Evolutionary conservation across 2,113 vertebrate species (phyloP).

Genomic region (Motacilla tschutschensis): DNA sequence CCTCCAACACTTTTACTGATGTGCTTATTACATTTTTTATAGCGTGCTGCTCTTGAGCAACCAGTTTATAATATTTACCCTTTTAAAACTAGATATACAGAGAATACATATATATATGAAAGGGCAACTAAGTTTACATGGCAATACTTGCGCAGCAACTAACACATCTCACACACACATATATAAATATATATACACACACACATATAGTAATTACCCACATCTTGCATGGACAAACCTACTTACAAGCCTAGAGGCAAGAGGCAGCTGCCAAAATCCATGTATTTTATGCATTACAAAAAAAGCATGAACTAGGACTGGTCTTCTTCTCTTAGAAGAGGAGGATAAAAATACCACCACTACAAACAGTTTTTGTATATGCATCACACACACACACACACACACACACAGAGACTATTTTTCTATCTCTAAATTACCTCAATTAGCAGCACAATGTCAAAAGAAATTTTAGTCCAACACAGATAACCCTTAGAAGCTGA

Average conservation of each 20-base stretch:
- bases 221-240: neutral
- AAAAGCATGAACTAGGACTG: neutral
- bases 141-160: neutral
- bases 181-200: neutral
- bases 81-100: conserved; percentile 19
- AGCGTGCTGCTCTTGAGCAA: conserved; percentile 42
- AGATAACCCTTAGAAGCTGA: neutral
- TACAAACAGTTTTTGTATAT: conserved; percentile 4
- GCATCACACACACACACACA: neutral
- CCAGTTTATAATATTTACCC: conserved; percentile 44
- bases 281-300: neutral
- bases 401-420: neutral
- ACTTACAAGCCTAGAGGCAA: neutral
- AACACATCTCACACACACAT: neutral
- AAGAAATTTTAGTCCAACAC: conserved; percentile 1
- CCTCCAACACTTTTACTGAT: conserved; percentile 49
- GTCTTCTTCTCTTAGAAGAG: neutral
- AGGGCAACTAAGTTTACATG: conserved; percentile 16
- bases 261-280: conserved; percentile 24
- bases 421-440: conserved; percentile 16
- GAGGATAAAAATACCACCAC: conserved; percentile 30
- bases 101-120: neutral
- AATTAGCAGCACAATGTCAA: neutral
- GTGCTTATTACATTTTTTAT: conserved; percentile 42
- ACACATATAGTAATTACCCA: neutral